These are phyloP conservation scores for Sebastes steindachneri DNA, from an alignment of 2,797 vertebrate species.

Conservation along the genomic window DNA sequence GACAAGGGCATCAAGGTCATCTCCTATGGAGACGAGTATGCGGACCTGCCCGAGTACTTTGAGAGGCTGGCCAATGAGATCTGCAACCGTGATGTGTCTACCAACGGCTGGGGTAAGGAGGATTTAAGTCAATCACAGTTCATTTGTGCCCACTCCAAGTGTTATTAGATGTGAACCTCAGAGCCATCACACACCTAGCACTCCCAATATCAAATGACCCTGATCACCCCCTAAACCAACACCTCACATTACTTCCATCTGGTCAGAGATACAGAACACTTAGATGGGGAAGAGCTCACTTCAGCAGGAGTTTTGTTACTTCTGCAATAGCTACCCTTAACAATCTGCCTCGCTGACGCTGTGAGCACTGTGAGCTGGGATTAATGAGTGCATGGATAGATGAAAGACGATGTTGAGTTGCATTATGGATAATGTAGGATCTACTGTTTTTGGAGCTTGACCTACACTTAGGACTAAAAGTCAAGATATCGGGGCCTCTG, in stretches of 20 bases:
- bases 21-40: constrained; percentile 92
- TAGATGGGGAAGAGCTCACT: neutral
- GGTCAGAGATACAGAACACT: neutral
- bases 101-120: constrained; percentile 80
- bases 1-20: constrained; percentile 98
- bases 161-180: no score
- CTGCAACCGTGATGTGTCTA: constrained; percentile 81
- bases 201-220: neutral
- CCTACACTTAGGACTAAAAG: neutral
- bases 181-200: neutral
- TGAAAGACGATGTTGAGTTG: neutral
- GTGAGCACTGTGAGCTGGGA: neutral
- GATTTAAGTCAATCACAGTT: neutral
- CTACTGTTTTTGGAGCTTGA: neutral
- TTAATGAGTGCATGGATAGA: neutral
- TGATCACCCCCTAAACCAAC: neutral
- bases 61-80: constrained; percentile 93
- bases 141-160: neutral
- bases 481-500: neutral
- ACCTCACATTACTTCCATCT: neutral
- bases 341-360: neutral
- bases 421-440: neutral
- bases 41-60: constrained; percentile 93
- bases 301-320: neutral
- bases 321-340: neutral